Evolutionary conservation across 2,113 vertebrate genomes (phyloP).

Genomic region (Stigmatopora argus): DNA sequence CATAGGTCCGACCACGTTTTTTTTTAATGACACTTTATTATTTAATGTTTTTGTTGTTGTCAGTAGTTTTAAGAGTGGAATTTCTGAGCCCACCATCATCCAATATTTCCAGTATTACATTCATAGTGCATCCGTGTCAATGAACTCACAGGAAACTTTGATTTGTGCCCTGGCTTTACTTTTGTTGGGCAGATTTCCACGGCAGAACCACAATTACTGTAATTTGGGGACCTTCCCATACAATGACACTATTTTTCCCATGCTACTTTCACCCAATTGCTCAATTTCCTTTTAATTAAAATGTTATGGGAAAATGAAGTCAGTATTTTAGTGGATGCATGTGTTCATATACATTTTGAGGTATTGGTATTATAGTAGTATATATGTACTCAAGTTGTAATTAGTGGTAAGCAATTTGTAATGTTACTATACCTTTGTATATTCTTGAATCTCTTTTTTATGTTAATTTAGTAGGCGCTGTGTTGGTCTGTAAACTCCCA

Average conservation of each 20-base stretch:
- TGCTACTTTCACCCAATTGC: constrained; percentile 9
- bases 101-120: background rate
- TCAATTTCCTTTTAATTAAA: constrained; percentile 11
- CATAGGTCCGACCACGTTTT: background rate
- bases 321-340: background rate
- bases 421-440: too few relatives aligned
- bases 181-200: background rate
- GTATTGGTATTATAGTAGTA: too few relatives aligned
- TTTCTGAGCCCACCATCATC: background rate
- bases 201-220: constrained; percentile 6
- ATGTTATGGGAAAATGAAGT: background rate
- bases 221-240: constrained; percentile 8
- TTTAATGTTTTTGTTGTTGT: background rate
- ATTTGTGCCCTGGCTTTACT: background rate
- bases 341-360: too few relatives aligned
- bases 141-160: constrained; percentile 3
- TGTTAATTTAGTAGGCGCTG: too few relatives aligned
- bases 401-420: background rate
- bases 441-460: too few relatives aligned
- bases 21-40: background rate
- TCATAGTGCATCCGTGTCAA: background rate
- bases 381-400: background rate
- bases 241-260: background rate
- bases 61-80: background rate
- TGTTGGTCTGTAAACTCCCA: too few relatives aligned